Conservation (phyloP, 2,113 vertebrate genomes). For the Pelusios castaneus region DNA sequence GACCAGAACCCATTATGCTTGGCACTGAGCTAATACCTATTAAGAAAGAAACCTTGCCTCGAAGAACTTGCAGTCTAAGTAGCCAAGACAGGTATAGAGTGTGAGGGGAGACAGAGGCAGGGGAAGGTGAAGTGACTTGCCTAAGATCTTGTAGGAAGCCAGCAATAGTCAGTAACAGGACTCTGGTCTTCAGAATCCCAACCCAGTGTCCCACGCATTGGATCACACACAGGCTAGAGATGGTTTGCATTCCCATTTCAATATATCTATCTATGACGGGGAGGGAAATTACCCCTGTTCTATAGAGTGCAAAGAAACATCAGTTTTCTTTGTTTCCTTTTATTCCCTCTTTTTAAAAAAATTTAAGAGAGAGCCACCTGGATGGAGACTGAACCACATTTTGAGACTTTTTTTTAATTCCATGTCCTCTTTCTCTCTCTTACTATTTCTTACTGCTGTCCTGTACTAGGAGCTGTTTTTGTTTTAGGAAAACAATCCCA, state of each 20-base stretch:
- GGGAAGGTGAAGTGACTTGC: neutral
- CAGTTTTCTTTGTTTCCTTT: neutral
- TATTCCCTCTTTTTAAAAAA: neutral
- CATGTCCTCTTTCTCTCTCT: neutral
- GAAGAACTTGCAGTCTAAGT: neutral
- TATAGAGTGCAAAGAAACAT: neutral
- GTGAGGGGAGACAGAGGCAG: neutral
- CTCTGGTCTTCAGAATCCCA: neutral
- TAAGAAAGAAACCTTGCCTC: too few relatives aligned
- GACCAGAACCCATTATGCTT: too few relatives aligned
- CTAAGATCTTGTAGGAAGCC: neutral
- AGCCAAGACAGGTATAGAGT: neutral
- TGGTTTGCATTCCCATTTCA: neutral
- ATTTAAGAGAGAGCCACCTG: neutral
- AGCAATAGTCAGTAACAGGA: neutral
- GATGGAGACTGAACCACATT: neutral
- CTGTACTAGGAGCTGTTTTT: neutral
- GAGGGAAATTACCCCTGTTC: neutral
- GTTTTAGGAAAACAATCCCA: neutral
- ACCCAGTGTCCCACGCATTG: neutral
- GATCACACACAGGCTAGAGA: neutral
- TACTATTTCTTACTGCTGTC: neutral
- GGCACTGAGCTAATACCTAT: too few relatives aligned
- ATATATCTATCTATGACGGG: neutral
- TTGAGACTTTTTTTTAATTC: neutral